Evolutionary conservation across 2,113 vertebrate genomes (phyloP), one percentile per base, ranked within the genome.

Genomic region (Pogona vitticeps): DNA sequence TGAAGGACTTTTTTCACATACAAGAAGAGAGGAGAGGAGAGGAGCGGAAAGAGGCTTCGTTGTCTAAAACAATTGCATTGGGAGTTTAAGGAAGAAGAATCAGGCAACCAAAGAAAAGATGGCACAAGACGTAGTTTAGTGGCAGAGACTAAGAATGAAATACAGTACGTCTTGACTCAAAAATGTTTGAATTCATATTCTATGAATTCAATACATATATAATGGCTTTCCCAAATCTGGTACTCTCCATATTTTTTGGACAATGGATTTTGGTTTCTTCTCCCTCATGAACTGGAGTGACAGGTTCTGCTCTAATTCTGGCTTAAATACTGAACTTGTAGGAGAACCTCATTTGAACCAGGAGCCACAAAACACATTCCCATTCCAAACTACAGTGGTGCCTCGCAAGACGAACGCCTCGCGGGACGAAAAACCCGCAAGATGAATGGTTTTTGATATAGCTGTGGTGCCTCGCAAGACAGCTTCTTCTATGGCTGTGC

Each of bases 1-100:
- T 58, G 21, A 73, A 83, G 61, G 52, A 77, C 10, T 75, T 36
- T 88, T 90, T 89, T 63, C 46, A 76, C 78, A 26, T 18, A 33
- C 10, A 2, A 80, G n/a, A 4, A 26, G 21, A 71, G 9, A 71
- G 38, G 77, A 26, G n/a, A 36, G 1, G 76, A 2, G 18, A 20
- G 46, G 76, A 17, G 2, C 36, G 3, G 26, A 3, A 61, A 33
- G 79, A 76, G 82, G 20, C 1, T 26, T 83, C 31, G 38, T n/a
- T 70, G 83, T 33, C 2, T 59, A 76, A 82, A 72, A 82, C 10
- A 28, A 4, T 31, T 1, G 52, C 63, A n/a, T 14, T 80, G 31
- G 0, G 65, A 67, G 13, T 40, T 85, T 88, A 33, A 17, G 13
- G 36, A 70, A 40, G 14, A 82, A 80, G 40, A 82, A 2, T n/a